Evolutionary conservation across 2,113 vertebrate species (phyloP).

Genomic region (Menura novaehollandiae): DNA sequence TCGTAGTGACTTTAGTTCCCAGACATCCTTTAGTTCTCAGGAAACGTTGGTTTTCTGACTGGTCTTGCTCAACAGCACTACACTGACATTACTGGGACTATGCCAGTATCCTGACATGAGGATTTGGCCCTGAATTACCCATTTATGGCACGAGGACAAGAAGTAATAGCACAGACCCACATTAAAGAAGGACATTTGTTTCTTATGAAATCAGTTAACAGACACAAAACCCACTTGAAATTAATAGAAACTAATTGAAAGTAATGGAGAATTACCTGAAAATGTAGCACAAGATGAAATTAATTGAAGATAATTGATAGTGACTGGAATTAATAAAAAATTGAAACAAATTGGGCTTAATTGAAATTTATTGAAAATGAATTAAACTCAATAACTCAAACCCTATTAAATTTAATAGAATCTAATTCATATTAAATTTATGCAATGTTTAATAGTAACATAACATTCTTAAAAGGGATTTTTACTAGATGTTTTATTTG

Average conservation of each 20-base stretch:
- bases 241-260: constrained; percentile 74
- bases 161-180: neutral
- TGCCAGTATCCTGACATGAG: neutral
- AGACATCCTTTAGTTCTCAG: neutral
- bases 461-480: constrained; percentile 52
- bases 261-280: constrained; percentile 76
- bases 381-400: constrained; percentile 75
- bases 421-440: constrained; percentile 73
- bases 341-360: constrained; percentile 71
- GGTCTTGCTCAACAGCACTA: rapidly evolving
- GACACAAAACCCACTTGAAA: constrained; percentile 56
- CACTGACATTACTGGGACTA: neutral
- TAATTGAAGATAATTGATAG: constrained; percentile 78
- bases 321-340: constrained; percentile 77
- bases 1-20: neutral
- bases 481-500: constrained; percentile 50
- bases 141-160: neutral
- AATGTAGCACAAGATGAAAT: constrained; percentile 72
- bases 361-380: constrained; percentile 79
- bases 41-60: rapidly evolving
- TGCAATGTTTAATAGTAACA: constrained; percentile 59
- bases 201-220: constrained; percentile 60
- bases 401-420: constrained; percentile 73
- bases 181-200: constrained; percentile 41
- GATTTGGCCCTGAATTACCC: neutral